These are phyloP conservation scores for Polymixis flavicincta DNA, from an alignment of 2,888 invertebrate genomes.

Conservation along the genomic window DNA sequence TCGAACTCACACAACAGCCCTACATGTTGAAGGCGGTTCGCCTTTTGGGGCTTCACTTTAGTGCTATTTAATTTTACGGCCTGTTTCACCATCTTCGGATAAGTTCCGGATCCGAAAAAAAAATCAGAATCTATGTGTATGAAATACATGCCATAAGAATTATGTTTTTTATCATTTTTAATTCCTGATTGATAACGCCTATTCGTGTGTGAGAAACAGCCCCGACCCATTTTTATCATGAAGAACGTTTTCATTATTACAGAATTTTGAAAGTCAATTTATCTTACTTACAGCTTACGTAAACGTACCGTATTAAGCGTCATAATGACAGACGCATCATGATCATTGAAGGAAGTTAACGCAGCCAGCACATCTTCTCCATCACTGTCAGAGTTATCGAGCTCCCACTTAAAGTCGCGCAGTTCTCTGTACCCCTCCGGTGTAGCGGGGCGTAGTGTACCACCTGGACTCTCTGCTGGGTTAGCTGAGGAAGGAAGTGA, in stretches of 20 bases:
- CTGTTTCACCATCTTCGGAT: neutral
- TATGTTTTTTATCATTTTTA: no score
- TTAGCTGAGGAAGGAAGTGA: conserved; percentile 67
- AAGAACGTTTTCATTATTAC: no score
- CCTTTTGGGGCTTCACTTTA: neutral
- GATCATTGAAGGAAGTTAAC: conserved; percentile 77
- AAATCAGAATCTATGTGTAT: no score
- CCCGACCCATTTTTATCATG: no score
- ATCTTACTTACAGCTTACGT: neutral
- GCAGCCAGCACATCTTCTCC: conserved; percentile 84
- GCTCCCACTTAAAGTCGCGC: conserved; percentile 81
- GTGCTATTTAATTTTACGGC: neutral
- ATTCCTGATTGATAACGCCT: no score
- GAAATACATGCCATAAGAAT: no score
- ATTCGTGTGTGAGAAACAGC: no score
- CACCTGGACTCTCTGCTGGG: conserved; percentile 79
- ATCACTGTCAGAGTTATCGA: conserved; percentile 85
- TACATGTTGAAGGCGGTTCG: no score
- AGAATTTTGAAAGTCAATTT: no score
- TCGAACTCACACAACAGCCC: neutral
- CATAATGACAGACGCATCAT: conserved; percentile 77
- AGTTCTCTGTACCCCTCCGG: conserved; percentile 83
- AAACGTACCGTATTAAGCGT: conserved; percentile 77
- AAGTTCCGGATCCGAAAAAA: no score
- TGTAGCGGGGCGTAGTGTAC: conserved; percentile 72